These are phyloP conservation scores for Phortica magna DNA, from an alignment of 2,888 invertebrate genomes.

Conservation along the genomic window DNA sequence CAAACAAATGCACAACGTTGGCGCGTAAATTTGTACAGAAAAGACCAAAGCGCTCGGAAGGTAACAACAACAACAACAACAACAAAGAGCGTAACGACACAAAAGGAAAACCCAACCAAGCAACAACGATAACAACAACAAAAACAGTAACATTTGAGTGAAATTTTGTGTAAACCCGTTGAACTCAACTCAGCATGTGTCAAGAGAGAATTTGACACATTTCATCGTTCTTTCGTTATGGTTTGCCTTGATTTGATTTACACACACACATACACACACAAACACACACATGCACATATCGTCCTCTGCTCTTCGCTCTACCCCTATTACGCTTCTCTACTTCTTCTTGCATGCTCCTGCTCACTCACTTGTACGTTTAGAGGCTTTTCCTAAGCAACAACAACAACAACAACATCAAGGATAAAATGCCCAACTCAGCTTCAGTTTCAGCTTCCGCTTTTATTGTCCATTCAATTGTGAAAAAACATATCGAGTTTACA, in stretches of 20 bases:
- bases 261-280: background rate
- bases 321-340: background rate
- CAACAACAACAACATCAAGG: too few relatives aligned
- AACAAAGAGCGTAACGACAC: background rate
- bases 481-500: conserved; percentile 51
- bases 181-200: background rate
- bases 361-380: background rate
- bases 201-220: conserved; percentile 23
- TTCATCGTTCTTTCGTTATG: background rate
- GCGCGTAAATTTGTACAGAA: background rate
- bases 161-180: conserved; percentile 13
- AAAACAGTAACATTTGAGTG: background rate
- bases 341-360: background rate
- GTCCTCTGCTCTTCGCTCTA: background rate
- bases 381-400: too few relatives aligned
- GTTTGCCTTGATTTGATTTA: background rate
- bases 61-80: background rate
- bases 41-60: background rate
- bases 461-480: conserved; percentile 59
- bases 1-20: background rate
- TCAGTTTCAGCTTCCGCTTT: background rate
- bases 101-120: background rate
- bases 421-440: background rate
- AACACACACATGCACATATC: background rate
- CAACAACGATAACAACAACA: background rate